A percentile compares a stretch with the other conserved stretches of the same genome.
Conservation (phyloP, 2,797 vertebrate genomes). For the Pagetopsis macropterus region DNA sequence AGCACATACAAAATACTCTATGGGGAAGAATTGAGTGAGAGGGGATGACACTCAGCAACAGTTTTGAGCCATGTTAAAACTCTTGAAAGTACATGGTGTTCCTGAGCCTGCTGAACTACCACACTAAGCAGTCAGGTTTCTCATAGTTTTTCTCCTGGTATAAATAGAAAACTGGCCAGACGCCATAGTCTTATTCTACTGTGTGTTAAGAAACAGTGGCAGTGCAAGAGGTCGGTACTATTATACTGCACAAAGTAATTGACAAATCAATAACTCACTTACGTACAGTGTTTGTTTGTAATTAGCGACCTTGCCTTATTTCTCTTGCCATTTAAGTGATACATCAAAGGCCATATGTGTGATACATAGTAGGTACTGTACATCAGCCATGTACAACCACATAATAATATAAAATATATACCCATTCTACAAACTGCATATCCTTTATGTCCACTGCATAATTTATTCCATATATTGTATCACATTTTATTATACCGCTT, state of each 20-base stretch:
- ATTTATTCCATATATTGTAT: background rate
- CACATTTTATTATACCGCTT: conserved; percentile 1
- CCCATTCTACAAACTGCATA: background rate
- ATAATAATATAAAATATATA: background rate
- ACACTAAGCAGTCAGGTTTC: conserved; percentile 10
- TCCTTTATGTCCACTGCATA: background rate
- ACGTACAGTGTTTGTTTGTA: background rate
- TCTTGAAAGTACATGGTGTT: conserved; percentile 14
- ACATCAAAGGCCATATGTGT: background rate
- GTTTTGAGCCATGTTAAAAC: conserved; percentile 4
- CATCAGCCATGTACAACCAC: background rate
- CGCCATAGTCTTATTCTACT: conserved; percentile 12
- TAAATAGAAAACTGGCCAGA: conserved; percentile 37
- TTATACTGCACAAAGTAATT: background rate
- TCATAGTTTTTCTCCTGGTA: conserved; percentile 27
- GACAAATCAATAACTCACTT: conserved; percentile 16
- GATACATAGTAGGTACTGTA: background rate
- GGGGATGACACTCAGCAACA: conserved; percentile 24
- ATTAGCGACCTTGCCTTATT: background rate
- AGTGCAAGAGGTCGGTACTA: background rate
- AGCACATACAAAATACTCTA: background rate
- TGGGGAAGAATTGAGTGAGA: conserved; percentile 12
- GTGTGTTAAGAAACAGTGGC: conserved; percentile 10
- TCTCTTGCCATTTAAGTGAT: background rate
- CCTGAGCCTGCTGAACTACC: conserved; percentile 10